Conservation (phyloP, 2,888 invertebrate species). For the Tipula unca region DNA sequence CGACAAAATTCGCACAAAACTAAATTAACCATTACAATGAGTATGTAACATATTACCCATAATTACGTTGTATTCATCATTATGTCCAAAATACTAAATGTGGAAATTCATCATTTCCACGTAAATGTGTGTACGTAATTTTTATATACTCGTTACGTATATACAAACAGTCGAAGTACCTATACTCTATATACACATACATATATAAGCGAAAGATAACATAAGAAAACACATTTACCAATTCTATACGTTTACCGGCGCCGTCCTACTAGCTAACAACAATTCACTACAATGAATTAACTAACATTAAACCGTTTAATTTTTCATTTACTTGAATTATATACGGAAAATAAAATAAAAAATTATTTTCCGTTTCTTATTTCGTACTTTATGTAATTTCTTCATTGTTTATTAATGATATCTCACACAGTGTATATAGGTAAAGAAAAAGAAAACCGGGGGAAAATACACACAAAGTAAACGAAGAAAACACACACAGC, state of each 20-base stretch:
- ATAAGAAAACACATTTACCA: not conserved
- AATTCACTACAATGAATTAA: not conserved
- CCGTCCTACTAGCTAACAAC: not conserved
- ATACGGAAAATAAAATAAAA: not conserved
- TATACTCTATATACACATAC: not conserved
- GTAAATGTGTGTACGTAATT: not conserved
- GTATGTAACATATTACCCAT: not conserved
- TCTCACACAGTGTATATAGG: not conserved
- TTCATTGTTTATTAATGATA: not conserved
- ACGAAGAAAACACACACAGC: not conserved
- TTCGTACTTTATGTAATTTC: not conserved
- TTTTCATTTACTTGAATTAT: not conserved
- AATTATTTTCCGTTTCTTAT: not conserved
- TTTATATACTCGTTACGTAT: not conserved
- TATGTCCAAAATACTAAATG: not conserved
- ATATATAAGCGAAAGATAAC: not conserved
- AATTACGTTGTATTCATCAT: not conserved
- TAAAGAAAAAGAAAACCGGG: not conserved
- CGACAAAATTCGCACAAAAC: not conserved
- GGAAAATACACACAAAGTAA: not conserved
- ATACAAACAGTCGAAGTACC: not conserved
- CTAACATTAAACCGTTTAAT: constrained; percentile 1
- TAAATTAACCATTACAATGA: not conserved
- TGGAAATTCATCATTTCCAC: not conserved
- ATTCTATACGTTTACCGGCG: not conserved